Base-by-base conservation (phyloP, 2,797 vertebrate genomes). In the Tarsius wallacei region DNA sequence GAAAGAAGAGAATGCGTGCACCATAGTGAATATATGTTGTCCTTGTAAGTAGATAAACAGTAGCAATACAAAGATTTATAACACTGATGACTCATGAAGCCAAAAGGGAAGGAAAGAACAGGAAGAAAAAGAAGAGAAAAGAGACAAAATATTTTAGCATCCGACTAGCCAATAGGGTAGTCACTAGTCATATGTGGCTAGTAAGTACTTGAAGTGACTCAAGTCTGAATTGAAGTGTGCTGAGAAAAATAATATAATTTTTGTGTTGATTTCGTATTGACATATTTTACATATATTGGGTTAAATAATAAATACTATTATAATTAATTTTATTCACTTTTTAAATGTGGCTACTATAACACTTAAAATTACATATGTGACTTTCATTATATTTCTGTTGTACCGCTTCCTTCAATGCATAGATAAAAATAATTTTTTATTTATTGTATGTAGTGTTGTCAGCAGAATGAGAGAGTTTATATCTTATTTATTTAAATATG, bases 21-120 rank as follows among this genome's bases (percentile, higher is more conserved):
- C 53, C 61, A 24, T n/a, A 89, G 33, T 84, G 53, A 93, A 81
- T 21, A 76, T 28, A 55, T 66, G 47, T 64, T 83, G 15, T 81
- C 53, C 93, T 89, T 90, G 49, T 68, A 84, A 94, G 95, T 10
- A 92, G 66, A 77, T 66, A 28, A 93, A n/a, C 22, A 83, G 47
- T 17, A 51, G 61, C 5, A 24, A 77, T 31, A 17, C 55, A 91
- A 70, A 53, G 36, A 74, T 78, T 21, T 83, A 14, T 33, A 1
- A 87, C 24, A 81, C 19, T 13, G 21, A 36, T 64, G n/a, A 81
- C 42, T 85, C 66, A 68, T 2, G 22, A 76, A 88, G n/a, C 86
- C 80, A 24, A 33, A 57, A 78, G 24, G 77, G 53, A 70, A 42
- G 87, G 24, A n/a, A 59, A 57, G 53, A 63, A 31, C 6, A 90